Evolutionary conservation across 92 coral and sea anemone species (phyloP), one percentile per base, ranked within the genome.

Genomic region (Phymanthus crucifer): DNA sequence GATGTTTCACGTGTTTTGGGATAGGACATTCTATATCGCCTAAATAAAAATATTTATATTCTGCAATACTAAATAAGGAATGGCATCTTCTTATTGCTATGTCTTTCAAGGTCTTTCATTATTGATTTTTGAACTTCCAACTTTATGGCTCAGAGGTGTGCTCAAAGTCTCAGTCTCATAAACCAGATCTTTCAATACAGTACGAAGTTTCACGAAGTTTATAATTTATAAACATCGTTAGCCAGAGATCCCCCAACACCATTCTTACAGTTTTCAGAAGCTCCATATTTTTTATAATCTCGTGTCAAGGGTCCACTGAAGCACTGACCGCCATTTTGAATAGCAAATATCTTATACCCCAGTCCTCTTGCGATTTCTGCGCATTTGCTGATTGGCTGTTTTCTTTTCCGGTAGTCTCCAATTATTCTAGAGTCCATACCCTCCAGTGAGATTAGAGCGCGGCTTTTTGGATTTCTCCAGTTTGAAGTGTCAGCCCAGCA

Each of bases 281-380:
- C 90, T 23, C 99, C 99, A 66, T 90, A 96, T 4, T 70, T 96
- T 66, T 82, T 87, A 64, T 87, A 96, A 69, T 86, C 67, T 8
- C 76, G 75, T 9, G 79, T 81, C 11, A 78, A 82, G 1, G 90
- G 65, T 3, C 91, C 88, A 70, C 97, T 97, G 57, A 96, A 96
- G 56, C 99, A 96, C 75, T 96, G 99, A 12, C 99, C 99, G 71
- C 89, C 97, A 85, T 96, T 96, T 79, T 96, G 99, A 56, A 96
- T 83, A 16, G 97, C 98, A 83, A 96, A 96, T 8, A 93, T 82
- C 31, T 88, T 86, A 54, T 88, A 85, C 4, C 96, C 94, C 38
- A 90, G 90, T 13, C 89, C 86, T 66, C 89, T 91, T 19, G 99
- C 98, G 24, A 87, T 93, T 35, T 89, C 93, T 3, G 99, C 99